Evolutionary conservation across 2,888 invertebrate genomes (phyloP), one percentile per base, ranked within the genome.

Genomic region (Nycteola revayana): DNA sequence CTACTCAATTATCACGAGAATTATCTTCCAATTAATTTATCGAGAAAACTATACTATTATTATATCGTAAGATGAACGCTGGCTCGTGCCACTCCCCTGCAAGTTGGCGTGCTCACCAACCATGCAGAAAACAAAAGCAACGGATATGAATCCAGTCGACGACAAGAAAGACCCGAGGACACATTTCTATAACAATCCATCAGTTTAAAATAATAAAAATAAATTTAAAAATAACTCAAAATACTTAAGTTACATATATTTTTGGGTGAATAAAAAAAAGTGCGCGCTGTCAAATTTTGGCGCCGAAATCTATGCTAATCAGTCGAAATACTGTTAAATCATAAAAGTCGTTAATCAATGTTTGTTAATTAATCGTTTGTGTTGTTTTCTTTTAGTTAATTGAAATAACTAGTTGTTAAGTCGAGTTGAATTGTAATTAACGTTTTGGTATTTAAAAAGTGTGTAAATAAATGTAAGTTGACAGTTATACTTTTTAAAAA

Each of bases 121-220:
- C 86, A 66, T 86, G 79, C 47, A 75, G 56, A 75, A 82, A 82
- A 88, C 86, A 88, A 87, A 83, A 79, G 80, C 82, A 66, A 67
- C 77, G 81, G 82, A 80, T 72, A 78, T 75, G 73, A 70, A 72
- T 74, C 65, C 85, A 87, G 87, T 86, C 76, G 66, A 65, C 75
- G 75, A 80, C 83, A 84, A 85, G 86, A 83, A 80, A 78, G 58
- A 56, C 63, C 48, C 47, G 65, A 65, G 72, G 73, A 76, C 75
- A 81, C 80, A 77, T 78, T 77, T 71, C 70, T 68, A 70, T 44
- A 37, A 32, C 31, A 64, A 49, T n/a, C 6, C 43, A 36, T 41
- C 49, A 39, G 47, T 36, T 24, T 25, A 42, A 39, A 32, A 43
- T n/a, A n/a, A n/a, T n/a, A n/a, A n/a, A n/a, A n/a, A n/a, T n/a